phyloP scores from a whole-genome alignment of 2,888 invertebrate genomes.

The Pantelozetes paolii region DNA sequence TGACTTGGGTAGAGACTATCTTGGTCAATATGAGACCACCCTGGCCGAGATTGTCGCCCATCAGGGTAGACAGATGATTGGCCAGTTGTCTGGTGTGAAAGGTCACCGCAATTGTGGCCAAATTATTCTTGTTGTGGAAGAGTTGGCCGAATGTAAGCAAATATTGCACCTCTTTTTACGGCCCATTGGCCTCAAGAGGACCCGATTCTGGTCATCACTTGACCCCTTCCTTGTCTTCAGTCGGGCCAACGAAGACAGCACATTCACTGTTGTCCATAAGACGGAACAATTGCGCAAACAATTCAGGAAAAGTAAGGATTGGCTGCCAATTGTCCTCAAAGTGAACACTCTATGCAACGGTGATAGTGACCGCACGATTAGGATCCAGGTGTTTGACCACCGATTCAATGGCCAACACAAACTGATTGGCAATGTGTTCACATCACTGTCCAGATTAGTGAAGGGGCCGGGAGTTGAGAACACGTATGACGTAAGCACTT shows the following conservation, averaged over 20 bases:
- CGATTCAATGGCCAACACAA: constrained; percentile 36
- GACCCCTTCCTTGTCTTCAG: constrained; percentile 23
- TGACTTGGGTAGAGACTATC: constrained; percentile 52
- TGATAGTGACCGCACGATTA: constrained; percentile 57
- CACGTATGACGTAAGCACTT: not conserved
- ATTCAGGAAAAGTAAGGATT: constrained; percentile 56
- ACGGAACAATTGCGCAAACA: constrained; percentile 59
- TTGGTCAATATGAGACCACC: constrained; percentile 58
- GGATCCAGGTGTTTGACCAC: constrained; percentile 54
- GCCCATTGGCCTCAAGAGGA: not conserved
- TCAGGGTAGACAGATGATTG: constrained; percentile 46
- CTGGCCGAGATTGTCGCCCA: constrained; percentile 57
- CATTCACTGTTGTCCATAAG: constrained; percentile 57
- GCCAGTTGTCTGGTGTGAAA: constrained; percentile 37
- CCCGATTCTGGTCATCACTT: not conserved
- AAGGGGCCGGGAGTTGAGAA: not conserved
- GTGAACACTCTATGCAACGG: constrained; percentile 57
- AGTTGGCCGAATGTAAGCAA: constrained; percentile 47
- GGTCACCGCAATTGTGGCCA: constrained; percentile 31
- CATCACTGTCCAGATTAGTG: constrained; percentile 16
- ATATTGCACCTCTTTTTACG: constrained; percentile 21
- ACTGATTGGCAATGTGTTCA: constrained; percentile 37
- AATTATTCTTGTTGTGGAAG: constrained; percentile 50
- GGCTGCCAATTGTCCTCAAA: constrained; percentile 56
- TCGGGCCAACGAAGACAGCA: constrained; percentile 54